Evolutionary conservation across 2,888 invertebrate species (phyloP).

Genomic region (Bedellia somnulentella): DNA sequence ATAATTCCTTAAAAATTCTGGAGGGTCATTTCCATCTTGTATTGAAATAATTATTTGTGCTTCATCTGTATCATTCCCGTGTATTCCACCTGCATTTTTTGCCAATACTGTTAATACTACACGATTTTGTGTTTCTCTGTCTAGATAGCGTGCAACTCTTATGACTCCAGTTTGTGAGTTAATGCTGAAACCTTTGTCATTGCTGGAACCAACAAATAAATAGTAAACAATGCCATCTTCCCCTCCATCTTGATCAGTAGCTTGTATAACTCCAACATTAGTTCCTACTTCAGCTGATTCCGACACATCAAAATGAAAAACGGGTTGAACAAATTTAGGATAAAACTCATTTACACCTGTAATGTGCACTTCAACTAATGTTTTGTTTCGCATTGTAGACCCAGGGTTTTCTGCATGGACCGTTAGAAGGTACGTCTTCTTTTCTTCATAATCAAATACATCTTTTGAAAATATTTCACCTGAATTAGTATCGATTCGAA

Average conservation of each 20-base stretch:
- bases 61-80: slow-evolving; percentile 93
- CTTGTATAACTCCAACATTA: slow-evolving; percentile 82
- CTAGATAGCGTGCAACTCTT: slow-evolving; percentile 77
- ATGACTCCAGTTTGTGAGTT: slow-evolving; percentile 83
- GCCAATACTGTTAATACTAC: slow-evolving; percentile 90
- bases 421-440: slow-evolving; percentile 70
- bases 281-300: slow-evolving; percentile 88
- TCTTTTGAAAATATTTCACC: slow-evolving; percentile 76
- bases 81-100: slow-evolving; percentile 91
- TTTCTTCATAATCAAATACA: slow-evolving; percentile 87
- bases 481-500: slow-evolving; percentile 74
- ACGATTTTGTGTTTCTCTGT: slow-evolving; percentile 85
- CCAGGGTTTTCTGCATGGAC: slow-evolving; percentile 87
- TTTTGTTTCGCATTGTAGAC: slow-evolving; percentile 74
- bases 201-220: slow-evolving; percentile 90
- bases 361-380: slow-evolving; percentile 73
- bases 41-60: slow-evolving; percentile 92
- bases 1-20: slow-evolving; percentile 78
- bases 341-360: slow-evolving; percentile 88
- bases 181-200: slow-evolving; percentile 86
- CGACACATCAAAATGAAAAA: slow-evolving; percentile 90
- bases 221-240: slow-evolving; percentile 88
- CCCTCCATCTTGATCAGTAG: slow-evolving; percentile 87
- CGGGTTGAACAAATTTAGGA: slow-evolving; percentile 85
- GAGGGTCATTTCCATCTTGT: slow-evolving; percentile 95